phyloP scores from a whole-genome alignment of 2,797 vertebrate species.

The Champsocephalus gunnari region DNA sequence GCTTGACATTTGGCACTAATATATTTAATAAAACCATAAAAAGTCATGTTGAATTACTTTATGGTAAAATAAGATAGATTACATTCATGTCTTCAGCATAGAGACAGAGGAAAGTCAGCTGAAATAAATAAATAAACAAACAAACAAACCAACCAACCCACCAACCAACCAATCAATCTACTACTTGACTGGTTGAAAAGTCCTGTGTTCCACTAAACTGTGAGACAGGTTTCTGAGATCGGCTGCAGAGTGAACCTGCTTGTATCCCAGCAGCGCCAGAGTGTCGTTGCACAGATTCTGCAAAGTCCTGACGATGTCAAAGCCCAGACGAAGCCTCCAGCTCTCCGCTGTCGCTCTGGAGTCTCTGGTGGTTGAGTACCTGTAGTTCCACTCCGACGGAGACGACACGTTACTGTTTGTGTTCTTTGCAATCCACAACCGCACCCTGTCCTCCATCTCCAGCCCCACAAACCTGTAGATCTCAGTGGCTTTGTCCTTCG shows the following conservation, averaged over 20 bases:
- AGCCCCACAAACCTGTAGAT: conserved; percentile 85
- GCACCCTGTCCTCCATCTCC: conserved; percentile 77
- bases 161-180: conserved; percentile 14
- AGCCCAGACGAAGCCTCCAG: conserved; percentile 84
- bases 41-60: conserved; percentile 28
- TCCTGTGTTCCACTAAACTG: conserved; percentile 81
- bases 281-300: conserved; percentile 85
- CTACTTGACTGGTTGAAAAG: conserved; percentile 69
- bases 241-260: conserved; percentile 75
- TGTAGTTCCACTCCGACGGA: conserved; percentile 75
- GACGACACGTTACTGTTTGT: conserved; percentile 77
- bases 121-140: conserved; percentile 42
- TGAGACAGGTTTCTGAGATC: conserved; percentile 84
- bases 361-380: conserved; percentile 84
- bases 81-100: conserved; percentile 52
- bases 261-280: conserved; percentile 85
- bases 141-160: conserved; percentile 30
- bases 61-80: conserved; percentile 33
- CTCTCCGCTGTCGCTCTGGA: conserved; percentile 82
- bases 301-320: conserved; percentile 82
- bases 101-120: conserved; percentile 23
- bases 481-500: conserved; percentile 77
- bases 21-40: conserved; percentile 41
- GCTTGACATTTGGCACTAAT: conserved; percentile 49
- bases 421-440: conserved; percentile 83